A percentile compares a stretch with the other conserved stretches of the same genome.
Conservation (phyloP, 2,888 invertebrate genomes). For the Drosophila lutescens region DNA sequence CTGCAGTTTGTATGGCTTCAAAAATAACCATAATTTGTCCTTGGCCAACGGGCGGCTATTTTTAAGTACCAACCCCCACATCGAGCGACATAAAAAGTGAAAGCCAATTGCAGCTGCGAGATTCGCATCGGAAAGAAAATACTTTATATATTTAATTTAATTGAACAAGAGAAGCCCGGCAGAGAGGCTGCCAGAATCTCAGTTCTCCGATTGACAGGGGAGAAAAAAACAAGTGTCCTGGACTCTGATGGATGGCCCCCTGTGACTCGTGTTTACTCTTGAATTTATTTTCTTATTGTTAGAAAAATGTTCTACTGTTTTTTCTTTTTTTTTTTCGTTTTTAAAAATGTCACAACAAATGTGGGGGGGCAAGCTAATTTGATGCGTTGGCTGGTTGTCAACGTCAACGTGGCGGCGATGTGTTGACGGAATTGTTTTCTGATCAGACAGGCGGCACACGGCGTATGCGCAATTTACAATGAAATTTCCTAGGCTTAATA, state of each 20-base stretch:
- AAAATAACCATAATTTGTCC: constrained; percentile 75
- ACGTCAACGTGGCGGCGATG: constrained; percentile 31
- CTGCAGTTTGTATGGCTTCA: constrained; percentile 64
- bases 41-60: constrained; percentile 59
- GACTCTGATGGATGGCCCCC: constrained; percentile 60
- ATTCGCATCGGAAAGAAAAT: constrained; percentile 13
- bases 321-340: constrained; percentile 16
- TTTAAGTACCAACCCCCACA: constrained; percentile 42
- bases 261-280: constrained; percentile 46
- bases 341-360: constrained; percentile 42
- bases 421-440: constrained; percentile 64
- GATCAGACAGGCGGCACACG: constrained; percentile 40
- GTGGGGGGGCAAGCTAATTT: constrained; percentile 54
- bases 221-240: constrained; percentile 50
- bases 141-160: constrained; percentile 42
- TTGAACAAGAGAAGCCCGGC: constrained; percentile 23
- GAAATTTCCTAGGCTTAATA: constrained; percentile 28
- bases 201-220: constrained; percentile 21
- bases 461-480: constrained; percentile 52
- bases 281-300: constrained; percentile 24
- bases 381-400: constrained; percentile 45
- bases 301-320: constrained; percentile 1
- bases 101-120: constrained; percentile 42
- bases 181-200: background rate
- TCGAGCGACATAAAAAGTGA: constrained; percentile 39